Conservation (phyloP, 2,888 invertebrate species). For the Himalopsyche anomala region DNA sequence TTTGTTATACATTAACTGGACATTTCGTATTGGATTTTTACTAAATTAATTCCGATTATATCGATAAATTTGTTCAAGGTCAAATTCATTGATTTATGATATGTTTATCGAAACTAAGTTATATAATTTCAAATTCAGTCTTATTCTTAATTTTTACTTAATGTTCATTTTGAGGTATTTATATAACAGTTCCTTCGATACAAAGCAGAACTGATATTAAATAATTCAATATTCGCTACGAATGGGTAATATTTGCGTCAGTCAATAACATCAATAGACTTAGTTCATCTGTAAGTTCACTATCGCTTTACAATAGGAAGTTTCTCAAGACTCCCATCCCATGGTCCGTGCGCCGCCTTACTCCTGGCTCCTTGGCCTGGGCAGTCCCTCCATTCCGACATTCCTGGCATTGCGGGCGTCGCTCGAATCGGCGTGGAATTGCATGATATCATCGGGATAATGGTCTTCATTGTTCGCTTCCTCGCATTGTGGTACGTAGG, state of each 20-base stretch:
- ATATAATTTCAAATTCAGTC: no score
- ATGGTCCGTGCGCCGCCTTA: neutral
- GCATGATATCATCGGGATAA: constrained; percentile 34
- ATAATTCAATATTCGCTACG: no score
- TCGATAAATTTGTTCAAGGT: no score
- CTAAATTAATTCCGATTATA: no score
- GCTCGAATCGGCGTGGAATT: constrained; percentile 26
- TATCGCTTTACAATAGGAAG: neutral
- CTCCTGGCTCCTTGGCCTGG: constrained; percentile 3
- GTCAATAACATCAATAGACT: neutral
- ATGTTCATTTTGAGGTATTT: no score
- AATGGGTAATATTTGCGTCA: neutral
- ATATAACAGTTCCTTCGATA: no score
- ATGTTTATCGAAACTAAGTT: no score
- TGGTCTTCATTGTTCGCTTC: constrained; percentile 30
- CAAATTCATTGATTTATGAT: no score
- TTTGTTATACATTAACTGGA: no score
- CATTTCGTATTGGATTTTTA: no score
- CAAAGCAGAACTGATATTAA: no score
- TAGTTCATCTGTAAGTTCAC: neutral
- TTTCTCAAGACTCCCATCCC: neutral
- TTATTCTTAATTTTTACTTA: no score
- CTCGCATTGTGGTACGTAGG: constrained; percentile 20
- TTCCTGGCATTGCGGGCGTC: constrained; percentile 25
- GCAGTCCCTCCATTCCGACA: constrained; percentile 6